Conservation (phyloP, 2,797 vertebrate genomes). For the Semaprochilodus insignis region DNA sequence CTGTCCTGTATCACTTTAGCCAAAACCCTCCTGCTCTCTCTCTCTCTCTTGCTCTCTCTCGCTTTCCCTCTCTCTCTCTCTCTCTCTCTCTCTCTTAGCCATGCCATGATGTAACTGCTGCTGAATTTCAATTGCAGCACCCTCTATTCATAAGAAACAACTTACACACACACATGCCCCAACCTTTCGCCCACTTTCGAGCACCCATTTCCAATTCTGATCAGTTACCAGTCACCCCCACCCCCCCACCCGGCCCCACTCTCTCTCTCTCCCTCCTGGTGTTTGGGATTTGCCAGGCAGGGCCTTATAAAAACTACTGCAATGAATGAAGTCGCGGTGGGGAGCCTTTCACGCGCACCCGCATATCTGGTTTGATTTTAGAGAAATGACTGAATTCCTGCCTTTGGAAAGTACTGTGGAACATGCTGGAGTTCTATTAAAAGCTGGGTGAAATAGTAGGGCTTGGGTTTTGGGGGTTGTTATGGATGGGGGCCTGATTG, state of each 20-base stretch:
- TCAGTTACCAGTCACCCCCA: conserved; percentile 37
- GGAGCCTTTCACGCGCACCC: conserved; percentile 66
- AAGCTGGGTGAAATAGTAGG: conserved; percentile 67
- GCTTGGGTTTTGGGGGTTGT: conserved; percentile 46
- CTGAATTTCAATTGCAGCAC: conserved; percentile 81
- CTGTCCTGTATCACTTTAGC: conserved; percentile 78
- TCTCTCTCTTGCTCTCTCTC: conserved; percentile 79
- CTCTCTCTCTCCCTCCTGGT: conserved; percentile 7
- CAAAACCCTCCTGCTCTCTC: conserved; percentile 64
- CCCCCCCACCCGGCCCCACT: background rate
- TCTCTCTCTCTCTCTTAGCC: conserved; percentile 75
- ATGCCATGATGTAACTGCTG: conserved; percentile 79
- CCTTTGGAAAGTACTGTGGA: conserved; percentile 67
- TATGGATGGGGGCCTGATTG: conserved; percentile 46
- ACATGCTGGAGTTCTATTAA: conserved; percentile 68
- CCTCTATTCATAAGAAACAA: conserved; percentile 73
- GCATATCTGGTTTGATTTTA: conserved; percentile 77
- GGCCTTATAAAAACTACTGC: conserved; percentile 80
- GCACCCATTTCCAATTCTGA: conserved; percentile 45
- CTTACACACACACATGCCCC: conserved; percentile 45
- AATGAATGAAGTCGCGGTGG: conserved; percentile 76
- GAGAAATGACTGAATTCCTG: conserved; percentile 69
- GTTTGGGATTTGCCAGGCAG: conserved; percentile 70
- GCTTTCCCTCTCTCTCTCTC: conserved; percentile 73
- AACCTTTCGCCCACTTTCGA: conserved; percentile 25